A percentile compares a stretch with the other conserved stretches of the same genome.
Evolutionary conservation across 92 coral and sea anemone species (phyloP).

Genomic region (Heliopora coerulea): DNA sequence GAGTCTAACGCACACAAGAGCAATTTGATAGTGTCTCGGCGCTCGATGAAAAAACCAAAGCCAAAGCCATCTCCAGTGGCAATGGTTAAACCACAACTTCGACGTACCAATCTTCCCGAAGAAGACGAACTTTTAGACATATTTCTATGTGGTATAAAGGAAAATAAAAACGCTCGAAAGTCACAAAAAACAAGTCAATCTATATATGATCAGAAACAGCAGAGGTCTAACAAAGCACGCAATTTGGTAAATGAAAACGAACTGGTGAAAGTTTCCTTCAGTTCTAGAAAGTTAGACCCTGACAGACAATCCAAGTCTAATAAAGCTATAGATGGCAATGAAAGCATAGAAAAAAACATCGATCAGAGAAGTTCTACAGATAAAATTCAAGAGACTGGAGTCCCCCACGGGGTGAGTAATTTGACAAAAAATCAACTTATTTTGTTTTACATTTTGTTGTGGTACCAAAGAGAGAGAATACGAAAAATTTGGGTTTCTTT

Average conservation of each 20-base stretch:
- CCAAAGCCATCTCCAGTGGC: conserved; percentile 85
- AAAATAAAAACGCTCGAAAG: too few species aligned
- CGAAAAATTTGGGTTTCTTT: too few species aligned
- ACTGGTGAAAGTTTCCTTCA: background rate
- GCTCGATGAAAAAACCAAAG: conserved; percentile 55
- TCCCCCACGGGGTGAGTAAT: too few species aligned
- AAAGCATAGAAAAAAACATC: too few species aligned
- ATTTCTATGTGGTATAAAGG: conserved; percentile 1
- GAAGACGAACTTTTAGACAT: conserved; percentile 17
- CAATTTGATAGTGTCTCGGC: conserved; percentile 15
- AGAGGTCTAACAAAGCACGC: background rate
- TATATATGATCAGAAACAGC: too few species aligned
- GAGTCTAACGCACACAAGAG: conserved; percentile 8
- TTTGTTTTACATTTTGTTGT: too few species aligned
- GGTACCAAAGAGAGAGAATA: too few species aligned
- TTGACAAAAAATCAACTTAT: too few species aligned
- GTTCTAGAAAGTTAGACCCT: background rate
- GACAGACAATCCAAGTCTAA: background rate
- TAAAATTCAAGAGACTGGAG: too few species aligned
- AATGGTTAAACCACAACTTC: conserved; percentile 79
- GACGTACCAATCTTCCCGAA: background rate
- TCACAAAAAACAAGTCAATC: too few species aligned
- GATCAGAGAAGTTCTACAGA: too few species aligned
- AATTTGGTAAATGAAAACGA: background rate
- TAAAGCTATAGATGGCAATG: background rate